These are phyloP conservation scores for Halichoerus grypus DNA, from an alignment of 2,113 vertebrate genomes.

Conservation along the genomic window DNA sequence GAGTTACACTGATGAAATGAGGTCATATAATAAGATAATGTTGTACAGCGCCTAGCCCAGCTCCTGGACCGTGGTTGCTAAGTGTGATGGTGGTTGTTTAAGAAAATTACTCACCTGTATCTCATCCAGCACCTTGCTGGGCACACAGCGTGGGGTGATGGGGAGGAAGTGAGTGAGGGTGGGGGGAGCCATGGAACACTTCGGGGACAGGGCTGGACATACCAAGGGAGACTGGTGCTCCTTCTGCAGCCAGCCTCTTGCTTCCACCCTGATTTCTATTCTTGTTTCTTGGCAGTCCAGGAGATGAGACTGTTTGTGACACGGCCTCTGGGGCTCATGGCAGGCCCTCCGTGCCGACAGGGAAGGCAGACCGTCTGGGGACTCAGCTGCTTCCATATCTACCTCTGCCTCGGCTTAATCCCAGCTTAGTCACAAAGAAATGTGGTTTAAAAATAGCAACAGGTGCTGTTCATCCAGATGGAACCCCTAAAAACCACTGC, in stretches of 20 bases:
- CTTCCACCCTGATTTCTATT: neutral
- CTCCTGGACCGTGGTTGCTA: accelerated
- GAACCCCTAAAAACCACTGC: neutral
- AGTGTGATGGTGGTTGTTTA: neutral
- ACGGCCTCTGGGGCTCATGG: neutral
- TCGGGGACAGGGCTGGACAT: neutral
- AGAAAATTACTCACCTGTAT: neutral
- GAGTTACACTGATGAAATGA: neutral
- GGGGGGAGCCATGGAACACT: neutral
- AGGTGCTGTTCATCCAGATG: conserved; percentile 52
- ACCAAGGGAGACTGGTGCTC: neutral
- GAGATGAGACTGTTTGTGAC: conserved; percentile 4
- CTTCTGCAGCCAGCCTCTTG: accelerated
- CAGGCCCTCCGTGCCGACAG: neutral
- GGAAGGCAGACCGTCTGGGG: neutral
- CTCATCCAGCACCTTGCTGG: neutral
- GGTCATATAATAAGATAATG: neutral
- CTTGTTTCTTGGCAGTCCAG: neutral
- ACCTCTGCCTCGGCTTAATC: neutral
- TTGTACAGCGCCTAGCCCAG: neutral
- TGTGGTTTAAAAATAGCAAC: conserved; percentile 58
- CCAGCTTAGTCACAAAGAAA: neutral
- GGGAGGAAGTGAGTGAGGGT: neutral
- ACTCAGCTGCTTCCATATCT: neutral
- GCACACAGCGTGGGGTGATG: neutral